Evolutionary conservation across 2,113 vertebrate species (phyloP).

Genomic region (Oreochromis spilurus): DNA sequence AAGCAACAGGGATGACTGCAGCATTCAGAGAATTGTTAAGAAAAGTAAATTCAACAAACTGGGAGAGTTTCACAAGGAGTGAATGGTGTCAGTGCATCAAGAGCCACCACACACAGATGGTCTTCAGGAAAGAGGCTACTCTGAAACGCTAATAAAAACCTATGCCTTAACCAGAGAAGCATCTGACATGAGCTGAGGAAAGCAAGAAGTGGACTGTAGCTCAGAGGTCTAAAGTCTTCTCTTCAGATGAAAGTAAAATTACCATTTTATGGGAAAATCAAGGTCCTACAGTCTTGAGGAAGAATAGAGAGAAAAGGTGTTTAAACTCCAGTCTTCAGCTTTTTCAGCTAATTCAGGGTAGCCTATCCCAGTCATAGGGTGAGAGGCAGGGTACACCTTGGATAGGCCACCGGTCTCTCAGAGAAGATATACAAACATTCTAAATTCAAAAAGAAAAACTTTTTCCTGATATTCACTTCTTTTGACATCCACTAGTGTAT

Average conservation of each 20-base stretch:
- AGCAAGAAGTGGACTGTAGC: not conserved
- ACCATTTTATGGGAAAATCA: not conserved
- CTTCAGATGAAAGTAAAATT: not conserved
- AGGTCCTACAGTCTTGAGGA: not conserved
- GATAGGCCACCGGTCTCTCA: not conserved
- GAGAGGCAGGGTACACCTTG: not conserved
- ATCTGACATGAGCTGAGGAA: not conserved
- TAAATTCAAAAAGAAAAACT: not conserved
- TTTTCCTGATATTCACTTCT: not conserved
- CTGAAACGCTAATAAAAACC: not conserved
- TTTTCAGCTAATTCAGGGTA: not conserved
- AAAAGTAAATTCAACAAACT: not conserved
- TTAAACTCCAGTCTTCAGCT: not conserved
- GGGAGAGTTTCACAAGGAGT: not conserved
- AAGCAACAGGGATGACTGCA: not conserved
- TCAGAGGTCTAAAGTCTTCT: not conserved
- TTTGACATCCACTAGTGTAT: not conserved
- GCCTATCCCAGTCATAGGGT: not conserved
- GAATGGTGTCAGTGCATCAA: not conserved
- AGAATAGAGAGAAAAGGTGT: not conserved
- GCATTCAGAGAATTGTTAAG: not conserved
- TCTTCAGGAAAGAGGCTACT: not conserved
- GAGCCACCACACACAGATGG: not conserved
- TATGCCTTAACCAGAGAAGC: not conserved
- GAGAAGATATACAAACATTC: not conserved